Evolutionary conservation across 2,797 vertebrate species (phyloP).

Genomic region (Melanotaenia nigrans): DNA sequence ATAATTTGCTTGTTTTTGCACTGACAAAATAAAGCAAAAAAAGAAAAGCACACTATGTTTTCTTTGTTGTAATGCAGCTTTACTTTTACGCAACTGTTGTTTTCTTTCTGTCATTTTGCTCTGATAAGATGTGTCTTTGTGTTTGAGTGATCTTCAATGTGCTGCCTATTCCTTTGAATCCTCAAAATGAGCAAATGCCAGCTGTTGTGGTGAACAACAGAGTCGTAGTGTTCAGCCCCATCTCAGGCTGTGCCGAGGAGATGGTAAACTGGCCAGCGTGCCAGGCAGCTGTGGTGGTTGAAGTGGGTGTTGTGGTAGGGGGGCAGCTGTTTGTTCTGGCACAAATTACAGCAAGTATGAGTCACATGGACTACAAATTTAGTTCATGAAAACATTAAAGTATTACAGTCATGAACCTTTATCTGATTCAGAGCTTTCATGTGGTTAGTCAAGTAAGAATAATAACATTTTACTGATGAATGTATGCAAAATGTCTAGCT

Average conservation of each 20-base stretch:
- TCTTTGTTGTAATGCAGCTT: neutral
- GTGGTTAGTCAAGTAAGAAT: neutral
- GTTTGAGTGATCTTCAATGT: slow-evolving; percentile 2
- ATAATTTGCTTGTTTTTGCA: neutral
- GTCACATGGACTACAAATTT: slow-evolving; percentile 14
- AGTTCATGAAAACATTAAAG: slow-evolving; percentile 8
- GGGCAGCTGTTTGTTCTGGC: slow-evolving; percentile 38
- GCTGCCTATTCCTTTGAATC: slow-evolving; percentile 31
- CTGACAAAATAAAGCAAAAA: slow-evolving; percentile 43
- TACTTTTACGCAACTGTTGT: neutral
- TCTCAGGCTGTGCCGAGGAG: slow-evolving; percentile 46
- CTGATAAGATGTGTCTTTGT: slow-evolving; percentile 37
- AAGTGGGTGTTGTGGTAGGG: neutral
- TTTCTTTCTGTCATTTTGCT: slow-evolving; percentile 11
- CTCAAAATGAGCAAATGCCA: slow-evolving; percentile 37
- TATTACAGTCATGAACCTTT: neutral
- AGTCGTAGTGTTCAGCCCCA: slow-evolving; percentile 44
- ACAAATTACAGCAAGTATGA: slow-evolving; percentile 1
- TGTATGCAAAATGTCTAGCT: neutral
- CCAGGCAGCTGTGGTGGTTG: slow-evolving; percentile 43
- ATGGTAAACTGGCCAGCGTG: slow-evolving; percentile 37
- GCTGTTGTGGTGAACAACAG: slow-evolving; percentile 58
- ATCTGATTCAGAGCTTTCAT: neutral
- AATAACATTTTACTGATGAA: neutral
- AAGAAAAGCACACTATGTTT: neutral